phyloP scores from a whole-genome alignment of 2,113 vertebrate species.

The Apus apus region DNA sequence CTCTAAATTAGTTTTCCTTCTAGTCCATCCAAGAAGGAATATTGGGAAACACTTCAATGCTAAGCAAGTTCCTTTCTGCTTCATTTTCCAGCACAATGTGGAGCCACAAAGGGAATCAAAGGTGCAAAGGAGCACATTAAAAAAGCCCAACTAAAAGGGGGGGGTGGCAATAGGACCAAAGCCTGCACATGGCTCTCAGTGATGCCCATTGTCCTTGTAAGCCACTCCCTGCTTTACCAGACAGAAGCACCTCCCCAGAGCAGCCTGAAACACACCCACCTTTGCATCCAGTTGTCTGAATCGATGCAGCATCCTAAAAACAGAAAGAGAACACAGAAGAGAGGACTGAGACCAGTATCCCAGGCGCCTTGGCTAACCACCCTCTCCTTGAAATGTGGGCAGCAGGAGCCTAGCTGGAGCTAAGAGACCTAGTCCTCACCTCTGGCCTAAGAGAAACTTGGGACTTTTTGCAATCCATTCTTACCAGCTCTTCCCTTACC shows the following conservation, averaged over 20 bases:
- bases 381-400: no score
- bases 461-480: neutral
- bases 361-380: no score
- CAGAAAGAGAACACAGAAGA: neutral
- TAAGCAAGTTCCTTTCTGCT: neutral
- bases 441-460: no score
- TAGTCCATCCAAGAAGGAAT: neutral
- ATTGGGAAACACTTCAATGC: neutral
- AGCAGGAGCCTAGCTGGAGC: no score
- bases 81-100: neutral
- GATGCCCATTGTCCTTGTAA: neutral
- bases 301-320: conserved; percentile 72
- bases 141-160: neutral
- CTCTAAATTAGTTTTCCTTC: neutral
- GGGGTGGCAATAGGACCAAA: neutral
- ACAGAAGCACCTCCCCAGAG: neutral
- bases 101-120: neutral
- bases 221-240: neutral
- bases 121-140: accelerated
- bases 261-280: conserved; percentile 49
- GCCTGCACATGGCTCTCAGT: neutral
- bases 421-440: no score
- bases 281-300: conserved; percentile 80
- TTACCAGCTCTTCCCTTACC: neutral
- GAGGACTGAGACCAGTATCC: neutral